Conservation (phyloP, 2,113 vertebrate species). For the Sinocyclocheilus anshuiensis region DNA sequence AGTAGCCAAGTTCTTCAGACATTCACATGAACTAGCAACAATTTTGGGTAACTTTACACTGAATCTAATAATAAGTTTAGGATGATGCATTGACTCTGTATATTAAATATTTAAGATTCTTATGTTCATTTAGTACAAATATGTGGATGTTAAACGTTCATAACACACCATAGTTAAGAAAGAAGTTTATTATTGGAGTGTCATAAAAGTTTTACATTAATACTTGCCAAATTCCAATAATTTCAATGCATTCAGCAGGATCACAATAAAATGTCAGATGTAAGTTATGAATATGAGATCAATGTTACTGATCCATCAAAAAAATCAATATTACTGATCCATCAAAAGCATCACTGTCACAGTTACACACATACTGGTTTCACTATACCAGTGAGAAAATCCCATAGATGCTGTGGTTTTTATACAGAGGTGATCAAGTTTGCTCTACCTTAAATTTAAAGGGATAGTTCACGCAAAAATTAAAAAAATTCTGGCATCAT, state of each 20-base stretch:
- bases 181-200: background rate
- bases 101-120: background rate
- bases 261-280: background rate
- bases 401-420: background rate
- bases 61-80: background rate
- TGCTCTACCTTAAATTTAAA: background rate
- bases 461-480: background rate
- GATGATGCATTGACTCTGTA: background rate
- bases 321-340: background rate
- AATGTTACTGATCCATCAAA: background rate
- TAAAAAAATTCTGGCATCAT: background rate
- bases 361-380: background rate
- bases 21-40: background rate
- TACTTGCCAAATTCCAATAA: background rate
- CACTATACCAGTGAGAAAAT: background rate
- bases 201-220: background rate
- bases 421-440: background rate
- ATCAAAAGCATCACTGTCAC: background rate
- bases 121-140: background rate
- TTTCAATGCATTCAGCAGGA: background rate
- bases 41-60: background rate
- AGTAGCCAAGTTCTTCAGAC: background rate
- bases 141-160: background rate
- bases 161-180: background rate
- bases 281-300: background rate